These are phyloP conservation scores for Rallus limicola DNA, from an alignment of 2,113 vertebrate genomes.

Conservation along the genomic window DNA sequence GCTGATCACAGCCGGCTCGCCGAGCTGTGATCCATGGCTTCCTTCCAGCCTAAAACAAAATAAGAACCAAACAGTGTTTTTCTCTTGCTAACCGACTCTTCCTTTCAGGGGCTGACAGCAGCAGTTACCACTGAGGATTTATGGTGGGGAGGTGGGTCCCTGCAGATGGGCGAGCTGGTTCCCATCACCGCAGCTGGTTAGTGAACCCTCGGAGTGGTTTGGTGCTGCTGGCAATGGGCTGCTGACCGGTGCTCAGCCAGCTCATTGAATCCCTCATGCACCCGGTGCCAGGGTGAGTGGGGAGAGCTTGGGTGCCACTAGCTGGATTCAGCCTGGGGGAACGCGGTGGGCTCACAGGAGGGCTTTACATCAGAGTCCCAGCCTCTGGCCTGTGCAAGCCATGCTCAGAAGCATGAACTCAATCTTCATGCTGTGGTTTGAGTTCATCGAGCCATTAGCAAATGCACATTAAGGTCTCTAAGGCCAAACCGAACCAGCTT, in stretches of 20 bases:
- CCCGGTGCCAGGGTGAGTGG: background rate
- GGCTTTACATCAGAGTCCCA: rapidly evolving
- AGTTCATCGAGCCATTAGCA: background rate
- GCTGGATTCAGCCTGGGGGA: background rate
- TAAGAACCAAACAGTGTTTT: background rate
- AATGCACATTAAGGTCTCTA: background rate
- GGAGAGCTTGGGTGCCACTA: background rate
- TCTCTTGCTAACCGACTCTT: background rate
- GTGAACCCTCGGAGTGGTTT: background rate
- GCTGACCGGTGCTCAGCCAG: background rate
- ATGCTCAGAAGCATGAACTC: background rate
- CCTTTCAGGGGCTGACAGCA: background rate
- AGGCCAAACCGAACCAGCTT: background rate
- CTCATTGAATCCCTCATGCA: rapidly evolving
- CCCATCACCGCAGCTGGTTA: background rate
- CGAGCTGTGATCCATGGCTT: background rate
- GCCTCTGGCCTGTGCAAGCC: rapidly evolving
- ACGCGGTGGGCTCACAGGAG: rapidly evolving
- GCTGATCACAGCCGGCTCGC: background rate
- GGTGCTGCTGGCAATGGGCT: background rate
- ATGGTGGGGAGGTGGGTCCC: rapidly evolving
- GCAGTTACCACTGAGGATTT: background rate
- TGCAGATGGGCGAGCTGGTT: background rate
- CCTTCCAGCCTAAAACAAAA: background rate
- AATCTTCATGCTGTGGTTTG: background rate